These are phyloP conservation scores for Psilopogon haemacephalus DNA, from an alignment of 2,113 vertebrate species.

Conservation along the genomic window DNA sequence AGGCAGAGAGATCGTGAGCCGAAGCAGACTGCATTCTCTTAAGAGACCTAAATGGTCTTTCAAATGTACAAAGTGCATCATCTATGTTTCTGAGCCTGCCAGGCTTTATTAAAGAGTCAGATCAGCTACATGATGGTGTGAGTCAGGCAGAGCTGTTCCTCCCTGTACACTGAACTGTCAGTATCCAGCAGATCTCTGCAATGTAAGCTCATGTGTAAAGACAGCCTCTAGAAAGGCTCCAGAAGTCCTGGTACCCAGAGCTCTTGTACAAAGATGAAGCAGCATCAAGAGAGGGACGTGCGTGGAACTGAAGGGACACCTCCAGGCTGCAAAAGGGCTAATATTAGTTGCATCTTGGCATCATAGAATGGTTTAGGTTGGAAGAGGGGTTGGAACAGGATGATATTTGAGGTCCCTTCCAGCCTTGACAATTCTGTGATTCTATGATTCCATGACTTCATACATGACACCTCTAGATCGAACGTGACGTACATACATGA, in stretches of 20 bases:
- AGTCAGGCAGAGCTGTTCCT: background rate
- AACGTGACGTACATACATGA: too few relatives aligned
- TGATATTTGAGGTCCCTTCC: too few relatives aligned
- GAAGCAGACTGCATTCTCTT: slow-evolving; percentile 1
- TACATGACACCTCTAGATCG: too few relatives aligned
- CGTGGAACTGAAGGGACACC: too few relatives aligned
- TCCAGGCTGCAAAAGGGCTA: background rate
- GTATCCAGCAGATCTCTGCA: background rate
- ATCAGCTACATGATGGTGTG: background rate
- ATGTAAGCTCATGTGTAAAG: background rate
- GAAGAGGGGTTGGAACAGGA: too few relatives aligned
- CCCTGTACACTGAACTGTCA: background rate
- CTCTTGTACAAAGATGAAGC: background rate
- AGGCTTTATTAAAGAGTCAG: slow-evolving; percentile 12
- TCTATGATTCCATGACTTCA: too few relatives aligned
- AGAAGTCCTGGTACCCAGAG: background rate
- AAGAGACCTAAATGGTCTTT: background rate
- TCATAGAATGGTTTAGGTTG: too few relatives aligned
- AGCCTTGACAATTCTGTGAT: too few relatives aligned
- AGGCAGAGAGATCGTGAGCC: background rate
- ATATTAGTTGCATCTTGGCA: background rate
- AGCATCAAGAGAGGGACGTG: background rate
- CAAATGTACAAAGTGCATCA: slow-evolving; percentile 2
- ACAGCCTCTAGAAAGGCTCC: background rate
- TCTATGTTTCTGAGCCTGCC: slow-evolving; percentile 4